Evolutionary conservation across 2,113 vertebrate species (phyloP).

Genomic region (Poeciliopsis occidentalis): DNA sequence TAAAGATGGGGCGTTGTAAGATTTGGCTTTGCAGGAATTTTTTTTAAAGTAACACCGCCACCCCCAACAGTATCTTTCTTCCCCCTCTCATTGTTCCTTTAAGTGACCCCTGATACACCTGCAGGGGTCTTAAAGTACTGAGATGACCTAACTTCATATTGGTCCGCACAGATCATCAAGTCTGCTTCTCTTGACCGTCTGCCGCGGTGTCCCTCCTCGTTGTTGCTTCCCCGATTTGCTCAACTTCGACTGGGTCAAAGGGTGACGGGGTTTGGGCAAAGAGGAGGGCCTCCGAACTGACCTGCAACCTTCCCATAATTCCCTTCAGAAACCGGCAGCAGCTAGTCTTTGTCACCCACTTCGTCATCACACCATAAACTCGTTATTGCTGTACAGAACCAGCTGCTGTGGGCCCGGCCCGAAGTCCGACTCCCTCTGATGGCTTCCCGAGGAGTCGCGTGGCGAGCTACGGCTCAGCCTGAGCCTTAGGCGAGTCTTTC

Average conservation of each 20-base stretch:
- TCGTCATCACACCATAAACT: conserved; percentile 92
- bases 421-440: conserved; percentile 83
- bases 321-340: background rate
- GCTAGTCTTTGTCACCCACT: background rate
- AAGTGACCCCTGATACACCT: conserved; percentile 32
- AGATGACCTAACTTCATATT: conserved; percentile 15
- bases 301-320: conserved; percentile 17
- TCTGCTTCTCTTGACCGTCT: background rate
- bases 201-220: conserved; percentile 4
- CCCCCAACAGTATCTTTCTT: background rate
- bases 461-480: conserved; percentile 89
- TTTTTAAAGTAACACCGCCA: background rate
- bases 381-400: conserved; percentile 90
- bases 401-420: conserved; percentile 81
- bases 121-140: conserved; percentile 35
- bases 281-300: conserved; percentile 17
- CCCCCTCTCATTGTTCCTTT: conserved; percentile 13
- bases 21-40: conserved; percentile 62
- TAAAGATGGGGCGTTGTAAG: conserved; percentile 32
- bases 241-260: conserved; percentile 22
- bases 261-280: conserved; percentile 17
- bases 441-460: conserved; percentile 82
- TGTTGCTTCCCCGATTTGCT: background rate
- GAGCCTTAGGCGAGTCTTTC: conserved; percentile 82
- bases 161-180: conserved; percentile 14